Conservation (phyloP, 2,797 vertebrate genomes). For the Enteromius treurensis region DNA sequence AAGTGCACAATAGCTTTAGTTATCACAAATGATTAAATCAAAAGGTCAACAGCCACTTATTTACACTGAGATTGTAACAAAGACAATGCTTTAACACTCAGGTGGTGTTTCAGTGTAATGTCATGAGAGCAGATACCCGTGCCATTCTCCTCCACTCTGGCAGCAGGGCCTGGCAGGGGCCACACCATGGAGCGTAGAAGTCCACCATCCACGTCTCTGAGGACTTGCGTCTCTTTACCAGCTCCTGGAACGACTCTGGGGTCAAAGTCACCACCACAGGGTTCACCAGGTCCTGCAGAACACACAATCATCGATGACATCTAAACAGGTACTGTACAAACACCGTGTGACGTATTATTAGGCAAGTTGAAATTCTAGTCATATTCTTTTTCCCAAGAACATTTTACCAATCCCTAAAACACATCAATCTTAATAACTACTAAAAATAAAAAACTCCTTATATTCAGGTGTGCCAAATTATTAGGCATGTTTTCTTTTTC, state of each 20-base stretch:
- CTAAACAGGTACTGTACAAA: neutral
- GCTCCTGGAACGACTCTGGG: conserved; percentile 82
- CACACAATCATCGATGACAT: neutral
- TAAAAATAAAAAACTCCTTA: no score
- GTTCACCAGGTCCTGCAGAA: conserved; percentile 87
- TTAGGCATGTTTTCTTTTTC: no score
- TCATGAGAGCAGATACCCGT: conserved; percentile 77
- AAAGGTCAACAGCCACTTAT: neutral
- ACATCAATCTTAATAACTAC: no score
- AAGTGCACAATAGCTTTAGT: neutral
- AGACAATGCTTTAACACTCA: neutral
- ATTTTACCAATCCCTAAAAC: no score
- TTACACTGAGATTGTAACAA: neutral
- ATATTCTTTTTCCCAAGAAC: no score
- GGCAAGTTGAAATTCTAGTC: no score
- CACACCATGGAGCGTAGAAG: conserved; percentile 97
- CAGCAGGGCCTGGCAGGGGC: conserved; percentile 92
- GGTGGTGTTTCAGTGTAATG: neutral
- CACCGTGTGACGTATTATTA: no score
- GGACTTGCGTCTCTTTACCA: conserved; percentile 82
- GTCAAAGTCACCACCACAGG: conserved; percentile 88
- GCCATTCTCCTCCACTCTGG: conserved; percentile 98
- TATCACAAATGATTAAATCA: neutral
- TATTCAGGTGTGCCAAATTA: no score
- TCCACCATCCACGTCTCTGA: conserved; percentile 91